Evolutionary conservation across 1,140 invertebrate genomes (phyloP).

Genomic region (Drosophila dunni): DNA sequence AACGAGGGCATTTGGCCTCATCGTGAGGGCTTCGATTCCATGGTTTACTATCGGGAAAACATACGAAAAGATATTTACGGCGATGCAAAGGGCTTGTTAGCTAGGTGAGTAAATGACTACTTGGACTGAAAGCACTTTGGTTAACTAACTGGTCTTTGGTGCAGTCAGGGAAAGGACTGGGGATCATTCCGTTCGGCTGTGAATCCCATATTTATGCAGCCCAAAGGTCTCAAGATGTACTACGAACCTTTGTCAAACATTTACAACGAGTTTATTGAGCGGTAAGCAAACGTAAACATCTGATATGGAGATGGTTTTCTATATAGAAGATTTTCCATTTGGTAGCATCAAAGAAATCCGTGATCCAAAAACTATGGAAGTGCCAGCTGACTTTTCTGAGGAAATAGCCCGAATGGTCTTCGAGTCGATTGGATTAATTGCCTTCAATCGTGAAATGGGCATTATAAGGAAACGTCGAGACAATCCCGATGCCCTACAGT

Average conservation of each 20-base stretch:
- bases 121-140: neutral
- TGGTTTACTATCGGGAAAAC: conserved; percentile 58
- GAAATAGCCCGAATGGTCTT: conserved; percentile 47
- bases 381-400: conserved; percentile 43
- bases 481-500: conserved; percentile 35
- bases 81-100: conserved; percentile 40
- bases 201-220: conserved; percentile 75
- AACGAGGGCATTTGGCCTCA: conserved; percentile 76
- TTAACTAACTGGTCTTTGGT: neutral
- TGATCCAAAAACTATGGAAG: conserved; percentile 53
- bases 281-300: conserved; percentile 35
- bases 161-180: conserved; percentile 59
- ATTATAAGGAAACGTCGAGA: conserved; percentile 43
- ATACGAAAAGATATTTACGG: conserved; percentile 47
- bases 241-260: conserved; percentile 63
- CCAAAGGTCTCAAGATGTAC: conserved; percentile 55
- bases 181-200: conserved; percentile 53
- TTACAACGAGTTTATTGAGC: conserved; percentile 70
- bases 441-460: conserved; percentile 55
- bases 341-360: conserved; percentile 61
- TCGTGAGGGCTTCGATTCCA: conserved; percentile 58
- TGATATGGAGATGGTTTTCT: no score
- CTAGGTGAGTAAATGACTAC: conserved; percentile 31
- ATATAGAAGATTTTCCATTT: conserved; percentile 48
- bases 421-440: conserved; percentile 41